Conservation (phyloP, 2,113 vertebrate genomes). For the human region GRCh38 chr15:26537501-26538000, state of each 20-base stretch:
- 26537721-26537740: neutral
- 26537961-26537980: neutral
- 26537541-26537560: too few relatives aligned
- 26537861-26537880: neutral
- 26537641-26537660: neutral
- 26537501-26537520: too few relatives aligned
- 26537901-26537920: neutral
- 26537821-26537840: neutral
- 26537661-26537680: neutral
- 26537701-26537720: neutral
- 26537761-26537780: neutral
- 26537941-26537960: neutral
- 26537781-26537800: neutral
- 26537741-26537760: neutral
- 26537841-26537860: neutral
- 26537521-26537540: too few relatives aligned
- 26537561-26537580: too few relatives aligned
- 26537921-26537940: neutral
- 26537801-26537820: neutral
- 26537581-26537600: too few relatives aligned
- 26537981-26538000: neutral
- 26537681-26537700: neutral
- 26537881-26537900: neutral
- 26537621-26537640: too few relatives aligned
- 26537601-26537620: too few relatives aligned